Evolutionary conservation across 2,888 invertebrate genomes (phyloP).

Genomic region (Pachydiplax longipennis): DNA sequence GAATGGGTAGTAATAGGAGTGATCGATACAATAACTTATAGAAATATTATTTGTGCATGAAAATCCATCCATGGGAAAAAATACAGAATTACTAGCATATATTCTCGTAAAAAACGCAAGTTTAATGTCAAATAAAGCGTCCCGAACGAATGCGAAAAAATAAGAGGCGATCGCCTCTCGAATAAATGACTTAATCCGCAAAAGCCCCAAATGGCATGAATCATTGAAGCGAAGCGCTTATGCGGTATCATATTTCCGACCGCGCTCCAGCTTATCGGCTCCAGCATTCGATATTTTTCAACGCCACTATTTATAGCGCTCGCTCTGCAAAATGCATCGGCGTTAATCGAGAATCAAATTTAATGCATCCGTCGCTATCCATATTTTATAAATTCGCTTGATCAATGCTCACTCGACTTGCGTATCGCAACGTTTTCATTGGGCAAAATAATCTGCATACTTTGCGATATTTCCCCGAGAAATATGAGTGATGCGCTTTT

Average conservation of each 20-base stretch:
- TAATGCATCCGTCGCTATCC: conserved; percentile 31
- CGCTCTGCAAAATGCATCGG: conserved; percentile 40
- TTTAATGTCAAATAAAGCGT: neutral
- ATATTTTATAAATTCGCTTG: conserved; percentile 31
- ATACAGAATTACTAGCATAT: too few relatives aligned
- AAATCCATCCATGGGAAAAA: too few relatives aligned
- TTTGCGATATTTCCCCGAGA: neutral
- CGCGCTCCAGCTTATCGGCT: neutral
- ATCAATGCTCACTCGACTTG: conserved; percentile 13
- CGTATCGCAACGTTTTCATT: neutral
- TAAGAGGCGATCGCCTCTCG: neutral
- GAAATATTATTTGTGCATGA: too few relatives aligned
- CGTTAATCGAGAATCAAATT: conserved; percentile 40
- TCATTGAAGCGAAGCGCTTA: conserved; percentile 22
- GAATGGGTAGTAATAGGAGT: too few relatives aligned
- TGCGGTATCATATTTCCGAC: conserved; percentile 29
- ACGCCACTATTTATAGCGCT: conserved; percentile 29
- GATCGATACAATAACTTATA: too few relatives aligned
- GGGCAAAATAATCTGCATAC: neutral
- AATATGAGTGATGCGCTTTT: neutral
- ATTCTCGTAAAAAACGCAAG: too few relatives aligned
- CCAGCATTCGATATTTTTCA: conserved; percentile 30
- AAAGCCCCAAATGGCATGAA: conserved; percentile 29
- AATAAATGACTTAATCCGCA: conserved; percentile 41
- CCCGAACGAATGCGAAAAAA: neutral